Percentiles rank a stretch among this genome's conserved stretches.
These are phyloP conservation scores for Gymnogyps californianus DNA, from an alignment of 2,113 vertebrate species.

Conservation along the genomic window DNA sequence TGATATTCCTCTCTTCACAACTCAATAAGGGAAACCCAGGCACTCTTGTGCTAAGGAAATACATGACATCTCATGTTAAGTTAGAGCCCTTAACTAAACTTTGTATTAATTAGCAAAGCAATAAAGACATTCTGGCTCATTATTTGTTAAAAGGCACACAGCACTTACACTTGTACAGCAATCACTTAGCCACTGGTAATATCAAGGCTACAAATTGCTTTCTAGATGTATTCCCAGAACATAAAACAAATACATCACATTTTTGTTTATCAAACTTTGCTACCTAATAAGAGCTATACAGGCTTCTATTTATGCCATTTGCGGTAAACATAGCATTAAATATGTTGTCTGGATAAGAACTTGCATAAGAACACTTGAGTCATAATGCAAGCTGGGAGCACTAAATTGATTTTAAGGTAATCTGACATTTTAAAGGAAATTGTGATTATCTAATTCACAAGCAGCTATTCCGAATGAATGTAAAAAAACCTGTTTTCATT, in stretches of 20 bases:
- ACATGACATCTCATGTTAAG: neutral
- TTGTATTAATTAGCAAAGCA: constrained; percentile 52
- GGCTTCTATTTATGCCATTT: constrained; percentile 26
- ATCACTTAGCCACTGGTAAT: neutral
- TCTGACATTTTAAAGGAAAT: constrained; percentile 61
- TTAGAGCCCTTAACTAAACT: constrained; percentile 11
- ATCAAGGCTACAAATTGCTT: neutral
- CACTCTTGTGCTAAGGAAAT: neutral
- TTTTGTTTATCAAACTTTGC: constrained; percentile 33
- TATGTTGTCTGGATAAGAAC: constrained; percentile 11
- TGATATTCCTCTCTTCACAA: neutral
- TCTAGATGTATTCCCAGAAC: constrained; percentile 14
- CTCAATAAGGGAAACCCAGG: neutral
- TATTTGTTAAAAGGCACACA: constrained; percentile 37
- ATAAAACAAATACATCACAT: constrained; percentile 5
- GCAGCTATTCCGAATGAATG: neutral
- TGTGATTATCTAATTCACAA: constrained; percentile 45
- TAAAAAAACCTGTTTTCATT: constrained; percentile 18
- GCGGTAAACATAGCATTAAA: constrained; percentile 18
- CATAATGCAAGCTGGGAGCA: neutral
- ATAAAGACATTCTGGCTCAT: constrained; percentile 28
- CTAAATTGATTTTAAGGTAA: constrained; percentile 58
- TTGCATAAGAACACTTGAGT: constrained; percentile 6
- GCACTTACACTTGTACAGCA: neutral
- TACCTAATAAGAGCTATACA: neutral